These are phyloP conservation scores for Yponomeuta plumbellus DNA, from an alignment of 2,888 invertebrate genomes.

Conservation along the genomic window DNA sequence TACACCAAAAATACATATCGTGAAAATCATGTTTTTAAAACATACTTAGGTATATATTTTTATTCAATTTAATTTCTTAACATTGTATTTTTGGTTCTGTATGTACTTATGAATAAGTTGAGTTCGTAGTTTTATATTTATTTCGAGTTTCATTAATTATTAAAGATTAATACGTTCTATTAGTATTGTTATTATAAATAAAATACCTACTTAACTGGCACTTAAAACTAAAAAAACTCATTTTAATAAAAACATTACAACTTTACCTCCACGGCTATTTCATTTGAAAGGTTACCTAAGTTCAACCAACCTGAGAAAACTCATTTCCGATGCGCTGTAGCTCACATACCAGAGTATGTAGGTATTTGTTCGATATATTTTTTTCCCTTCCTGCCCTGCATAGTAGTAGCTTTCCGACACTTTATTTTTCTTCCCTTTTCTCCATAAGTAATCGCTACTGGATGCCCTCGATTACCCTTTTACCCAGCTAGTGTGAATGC, in stretches of 20 bases:
- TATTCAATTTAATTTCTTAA: conserved; percentile 28
- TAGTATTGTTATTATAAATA: conserved; percentile 47
- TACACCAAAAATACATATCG: conserved; percentile 48
- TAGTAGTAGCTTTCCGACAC: conserved; percentile 62
- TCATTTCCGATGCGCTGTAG: conserved; percentile 42
- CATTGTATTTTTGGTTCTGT: conserved; percentile 69
- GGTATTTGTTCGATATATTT: conserved; percentile 32
- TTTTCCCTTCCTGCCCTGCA: conserved; percentile 29
- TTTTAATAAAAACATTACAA: conserved; percentile 65
- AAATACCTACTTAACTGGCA: conserved; percentile 72
- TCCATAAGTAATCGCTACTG: conserved; percentile 63
- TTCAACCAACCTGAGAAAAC: conserved; percentile 25
- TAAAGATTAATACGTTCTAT: conserved; percentile 59
- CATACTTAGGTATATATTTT: neutral
- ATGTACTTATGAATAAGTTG: conserved; percentile 75
- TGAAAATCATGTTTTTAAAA: neutral
- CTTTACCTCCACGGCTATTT: conserved; percentile 63
- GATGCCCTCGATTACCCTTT: conserved; percentile 66
- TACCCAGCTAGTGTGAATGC: conserved; percentile 70
- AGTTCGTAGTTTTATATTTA: conserved; percentile 39
- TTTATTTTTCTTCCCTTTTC: conserved; percentile 53
- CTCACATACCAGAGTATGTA: conserved; percentile 69
- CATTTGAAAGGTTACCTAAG: conserved; percentile 48
- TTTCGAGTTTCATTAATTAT: conserved; percentile 51
- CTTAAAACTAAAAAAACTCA: conserved; percentile 59